A percentile compares a stretch with the other conserved stretches of the same genome.
Evolutionary conservation across 2,888 invertebrate genomes (phyloP).

Genomic region (Cantharis flavilabris): DNA sequence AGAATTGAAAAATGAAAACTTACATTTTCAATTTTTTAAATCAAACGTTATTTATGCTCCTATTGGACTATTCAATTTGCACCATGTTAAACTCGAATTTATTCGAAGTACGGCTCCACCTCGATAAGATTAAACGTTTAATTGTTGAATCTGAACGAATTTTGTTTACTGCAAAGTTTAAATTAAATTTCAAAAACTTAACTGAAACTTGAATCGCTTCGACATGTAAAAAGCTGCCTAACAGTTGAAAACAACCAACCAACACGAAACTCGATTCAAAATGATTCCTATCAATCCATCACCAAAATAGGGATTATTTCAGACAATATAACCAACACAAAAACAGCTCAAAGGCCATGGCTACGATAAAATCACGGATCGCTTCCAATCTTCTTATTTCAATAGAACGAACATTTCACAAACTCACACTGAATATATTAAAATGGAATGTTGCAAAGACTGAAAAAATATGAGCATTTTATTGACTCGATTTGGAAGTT

Average conservation of each 20-base stretch:
- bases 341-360: neutral
- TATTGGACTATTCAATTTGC: too few relatives aligned
- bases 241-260: too few relatives aligned
- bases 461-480: neutral
- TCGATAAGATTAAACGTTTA: neutral
- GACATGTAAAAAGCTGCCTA: neutral
- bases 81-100: too few relatives aligned
- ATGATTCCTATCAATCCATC: neutral
- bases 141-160: neutral
- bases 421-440: neutral
- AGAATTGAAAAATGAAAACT: neutral
- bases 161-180: neutral
- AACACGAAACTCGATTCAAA: neutral
- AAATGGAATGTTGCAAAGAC: neutral
- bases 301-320: neutral
- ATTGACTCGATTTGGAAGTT: neutral
- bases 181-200: neutral
- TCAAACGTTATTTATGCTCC: too few relatives aligned
- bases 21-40: neutral
- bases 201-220: neutral
- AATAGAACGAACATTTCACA: neutral
- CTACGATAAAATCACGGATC: neutral
- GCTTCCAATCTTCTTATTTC: neutral
- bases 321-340: neutral
- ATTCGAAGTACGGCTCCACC: neutral